Evolutionary conservation across 2,888 invertebrate genomes (phyloP).

Genomic region (Phrixothrix hirtus): DNA sequence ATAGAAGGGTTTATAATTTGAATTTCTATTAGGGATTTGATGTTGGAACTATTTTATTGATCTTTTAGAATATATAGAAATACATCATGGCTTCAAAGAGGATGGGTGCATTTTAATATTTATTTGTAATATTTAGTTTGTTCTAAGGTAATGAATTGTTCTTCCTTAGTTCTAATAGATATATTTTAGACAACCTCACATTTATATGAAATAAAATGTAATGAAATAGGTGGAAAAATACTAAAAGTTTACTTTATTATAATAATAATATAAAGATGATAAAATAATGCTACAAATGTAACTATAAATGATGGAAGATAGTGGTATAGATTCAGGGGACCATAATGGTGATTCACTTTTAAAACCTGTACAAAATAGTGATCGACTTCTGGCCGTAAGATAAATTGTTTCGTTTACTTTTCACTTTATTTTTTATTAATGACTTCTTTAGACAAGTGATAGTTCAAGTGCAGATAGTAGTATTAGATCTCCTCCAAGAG

Average conservation of each 20-base stretch:
- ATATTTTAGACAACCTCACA: no score
- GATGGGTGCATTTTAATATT: no score
- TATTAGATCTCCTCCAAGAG: slow-evolving; percentile 46
- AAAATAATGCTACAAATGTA: slow-evolving; percentile 13
- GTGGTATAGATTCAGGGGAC: slow-evolving; percentile 60
- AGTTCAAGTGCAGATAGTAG: slow-evolving; percentile 53
- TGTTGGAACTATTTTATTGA: slow-evolving; percentile 40
- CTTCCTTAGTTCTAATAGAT: no score
- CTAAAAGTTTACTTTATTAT: no score
- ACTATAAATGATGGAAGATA: slow-evolving; percentile 56
- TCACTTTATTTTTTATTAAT: background rate
- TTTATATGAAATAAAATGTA: no score
- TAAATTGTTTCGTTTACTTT: background rate
- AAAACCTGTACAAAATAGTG: slow-evolving; percentile 43
- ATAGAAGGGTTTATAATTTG: slow-evolving; percentile 25
- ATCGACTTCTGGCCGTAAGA: slow-evolving; percentile 31
- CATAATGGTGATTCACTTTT: slow-evolving; percentile 52
- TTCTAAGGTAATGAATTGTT: no score
- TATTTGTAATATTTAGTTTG: slow-evolving; percentile 1
- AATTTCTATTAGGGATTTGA: slow-evolving; percentile 26
- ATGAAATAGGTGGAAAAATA: no score
- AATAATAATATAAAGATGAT: background rate
- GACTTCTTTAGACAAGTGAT: slow-evolving; percentile 47
- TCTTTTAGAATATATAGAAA: slow-evolving; percentile 30
- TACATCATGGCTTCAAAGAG: slow-evolving; percentile 31